phyloP scores from a whole-genome alignment of 1,140 invertebrate genomes.

The Drosophila simulans region DNA sequence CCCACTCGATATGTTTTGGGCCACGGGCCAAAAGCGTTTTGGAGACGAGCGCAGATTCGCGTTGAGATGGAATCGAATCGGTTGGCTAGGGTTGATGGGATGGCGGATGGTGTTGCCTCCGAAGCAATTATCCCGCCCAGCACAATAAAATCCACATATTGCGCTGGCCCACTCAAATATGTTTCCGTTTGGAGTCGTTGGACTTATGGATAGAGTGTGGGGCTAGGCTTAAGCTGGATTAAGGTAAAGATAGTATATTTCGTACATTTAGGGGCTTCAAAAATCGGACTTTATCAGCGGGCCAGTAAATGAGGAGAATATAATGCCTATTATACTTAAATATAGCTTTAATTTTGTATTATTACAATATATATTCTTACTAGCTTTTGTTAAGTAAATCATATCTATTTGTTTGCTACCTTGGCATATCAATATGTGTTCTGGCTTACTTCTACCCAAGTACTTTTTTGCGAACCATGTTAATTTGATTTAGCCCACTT shows the following conservation, averaged over 20 bases:
- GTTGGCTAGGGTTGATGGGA: neutral
- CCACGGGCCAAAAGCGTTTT: constrained; percentile 10
- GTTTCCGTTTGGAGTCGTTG: neutral
- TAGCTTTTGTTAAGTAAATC: too few relatives aligned
- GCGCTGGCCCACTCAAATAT: constrained; percentile 1
- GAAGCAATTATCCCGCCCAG: constrained; percentile 25
- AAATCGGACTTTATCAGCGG: too few relatives aligned
- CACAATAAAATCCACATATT: constrained; percentile 20
- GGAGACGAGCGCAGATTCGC: neutral
- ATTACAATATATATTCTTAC: neutral
- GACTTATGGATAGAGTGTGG: neutral
- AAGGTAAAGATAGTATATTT: neutral
- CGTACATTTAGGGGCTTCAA: too few relatives aligned
- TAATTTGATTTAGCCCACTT: neutral
- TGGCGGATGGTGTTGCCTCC: neutral
- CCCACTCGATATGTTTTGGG: neutral
- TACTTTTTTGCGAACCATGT: neutral
- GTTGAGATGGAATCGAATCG: neutral
- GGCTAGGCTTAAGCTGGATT: neutral
- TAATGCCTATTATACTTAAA: too few relatives aligned
- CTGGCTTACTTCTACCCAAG: too few relatives aligned
- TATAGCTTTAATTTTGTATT: too few relatives aligned
- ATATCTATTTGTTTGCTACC: neutral
- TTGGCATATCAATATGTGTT: neutral
- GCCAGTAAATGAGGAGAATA: too few relatives aligned